A percentile compares a stretch with the other conserved stretches of the same genome.
These are phyloP conservation scores for Enoplosus armatus DNA, from an alignment of 2,797 vertebrate genomes.

Conservation along the genomic window DNA sequence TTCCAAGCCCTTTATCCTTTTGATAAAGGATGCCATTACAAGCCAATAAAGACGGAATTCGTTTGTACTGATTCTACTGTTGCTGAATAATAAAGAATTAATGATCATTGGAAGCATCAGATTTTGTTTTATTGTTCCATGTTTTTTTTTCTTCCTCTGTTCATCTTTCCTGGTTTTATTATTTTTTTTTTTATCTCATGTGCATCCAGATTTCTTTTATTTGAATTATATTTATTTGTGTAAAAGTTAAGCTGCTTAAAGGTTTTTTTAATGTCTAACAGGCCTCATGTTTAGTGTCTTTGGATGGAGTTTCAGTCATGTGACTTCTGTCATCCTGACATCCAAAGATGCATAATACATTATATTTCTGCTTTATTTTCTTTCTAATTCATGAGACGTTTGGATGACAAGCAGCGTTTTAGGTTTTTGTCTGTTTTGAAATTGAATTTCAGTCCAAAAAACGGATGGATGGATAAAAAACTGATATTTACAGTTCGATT, in stretches of 20 bases:
- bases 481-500: not conserved
- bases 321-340: not conserved
- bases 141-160: not conserved
- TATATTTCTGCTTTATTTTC: not conserved
- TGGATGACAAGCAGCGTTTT: not conserved
- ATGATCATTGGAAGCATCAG: constrained; percentile 48
- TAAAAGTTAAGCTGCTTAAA: not conserved
- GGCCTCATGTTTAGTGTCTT: not conserved
- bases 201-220: not conserved
- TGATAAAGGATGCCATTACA: constrained; percentile 74
- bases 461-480: not conserved
- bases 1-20: constrained; percentile 65
- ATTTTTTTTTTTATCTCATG: not conserved
- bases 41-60: constrained; percentile 71
- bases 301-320: not conserved
- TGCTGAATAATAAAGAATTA: constrained; percentile 75
- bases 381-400: not conserved
- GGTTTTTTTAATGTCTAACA: not conserved
- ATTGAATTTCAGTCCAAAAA: not conserved
- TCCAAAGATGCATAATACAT: not conserved
- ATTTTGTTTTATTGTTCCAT: constrained; percentile 18
- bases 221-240: not conserved
- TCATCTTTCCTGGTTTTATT: not conserved
- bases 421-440: not conserved
- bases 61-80: constrained; percentile 71